Evolutionary conservation across 2,797 vertebrate species (phyloP).

Genomic region (Eulemur rubriventer): DNA sequence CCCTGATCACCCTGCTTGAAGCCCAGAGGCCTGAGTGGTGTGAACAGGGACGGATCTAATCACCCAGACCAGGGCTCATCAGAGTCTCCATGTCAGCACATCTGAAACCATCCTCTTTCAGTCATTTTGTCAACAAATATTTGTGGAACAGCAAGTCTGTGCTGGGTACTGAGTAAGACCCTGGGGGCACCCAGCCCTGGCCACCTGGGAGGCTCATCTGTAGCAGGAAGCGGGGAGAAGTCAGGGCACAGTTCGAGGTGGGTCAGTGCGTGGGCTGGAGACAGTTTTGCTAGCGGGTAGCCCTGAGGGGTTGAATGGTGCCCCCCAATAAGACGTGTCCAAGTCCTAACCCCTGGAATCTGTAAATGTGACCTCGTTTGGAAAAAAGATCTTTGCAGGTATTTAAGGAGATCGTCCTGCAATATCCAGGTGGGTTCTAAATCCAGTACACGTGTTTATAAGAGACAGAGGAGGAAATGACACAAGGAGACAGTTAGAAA

Average conservation of each 20-base stretch:
- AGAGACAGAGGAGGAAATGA: background rate
- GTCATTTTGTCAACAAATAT: background rate
- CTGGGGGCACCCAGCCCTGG: background rate
- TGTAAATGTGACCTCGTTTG: too few relatives aligned
- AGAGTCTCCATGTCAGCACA: background rate
- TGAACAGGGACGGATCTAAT: background rate
- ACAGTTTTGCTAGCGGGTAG: background rate
- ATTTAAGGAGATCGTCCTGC: background rate
- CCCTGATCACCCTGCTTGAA: background rate
- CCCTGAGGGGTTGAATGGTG: background rate
- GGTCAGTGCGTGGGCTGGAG: background rate
- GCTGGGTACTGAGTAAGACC: background rate
- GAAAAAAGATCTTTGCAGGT: background rate
- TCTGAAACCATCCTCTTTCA: background rate
- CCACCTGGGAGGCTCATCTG: background rate
- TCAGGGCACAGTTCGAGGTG: background rate
- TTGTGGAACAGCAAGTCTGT: background rate
- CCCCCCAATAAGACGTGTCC: background rate
- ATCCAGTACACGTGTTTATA: background rate
- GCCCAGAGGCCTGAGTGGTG: background rate
- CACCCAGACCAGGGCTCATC: background rate
- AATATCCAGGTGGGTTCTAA: background rate
- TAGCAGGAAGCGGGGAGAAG: fast-evolving
- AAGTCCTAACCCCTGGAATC: background rate
- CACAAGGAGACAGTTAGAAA: background rate